phyloP scores from a whole-genome alignment of 2,888 invertebrate species.

The Cremastinae sp. region DNA sequence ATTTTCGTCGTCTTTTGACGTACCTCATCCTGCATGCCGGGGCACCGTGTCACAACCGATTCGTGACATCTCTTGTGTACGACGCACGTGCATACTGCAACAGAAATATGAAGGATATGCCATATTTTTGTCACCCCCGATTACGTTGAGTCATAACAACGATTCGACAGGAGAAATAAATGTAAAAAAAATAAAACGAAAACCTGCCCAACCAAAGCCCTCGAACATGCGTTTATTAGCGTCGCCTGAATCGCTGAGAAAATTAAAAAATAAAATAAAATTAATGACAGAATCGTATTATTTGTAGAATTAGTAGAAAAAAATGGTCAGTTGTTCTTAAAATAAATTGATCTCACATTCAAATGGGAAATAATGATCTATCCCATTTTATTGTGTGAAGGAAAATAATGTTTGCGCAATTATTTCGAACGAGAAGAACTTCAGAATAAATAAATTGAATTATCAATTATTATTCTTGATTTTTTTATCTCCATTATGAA shows the following conservation, averaged over 20 bases:
- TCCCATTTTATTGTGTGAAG: too few species aligned
- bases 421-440: too few species aligned
- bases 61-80: slow-evolving; percentile 99
- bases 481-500: too few species aligned
- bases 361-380: too few species aligned
- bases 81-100: slow-evolving; percentile 98
- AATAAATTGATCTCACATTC: too few species aligned
- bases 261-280: slow-evolving; percentile 54
- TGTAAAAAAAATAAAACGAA: slow-evolving; percentile 39
- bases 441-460: too few species aligned
- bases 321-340: too few species aligned
- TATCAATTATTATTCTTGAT: too few species aligned
- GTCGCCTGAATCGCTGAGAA: slow-evolving; percentile 58
- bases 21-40: slow-evolving; percentile 96
- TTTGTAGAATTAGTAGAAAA: not conserved
- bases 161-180: not conserved
- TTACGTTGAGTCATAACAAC: slow-evolving; percentile 8
- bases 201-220: slow-evolving; percentile 70
- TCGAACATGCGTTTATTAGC: slow-evolving; percentile 69
- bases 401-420: too few species aligned
- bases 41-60: slow-evolving; percentile 98
- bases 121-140: slow-evolving; percentile 32
- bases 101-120: slow-evolving; percentile 64
- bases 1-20: slow-evolving; percentile 64
- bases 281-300: slow-evolving; percentile 9